Evolutionary conservation across 2,797 vertebrate species (phyloP), one percentile per base, ranked within the genome.

Genomic region (Anolis apletophallus): DNA sequence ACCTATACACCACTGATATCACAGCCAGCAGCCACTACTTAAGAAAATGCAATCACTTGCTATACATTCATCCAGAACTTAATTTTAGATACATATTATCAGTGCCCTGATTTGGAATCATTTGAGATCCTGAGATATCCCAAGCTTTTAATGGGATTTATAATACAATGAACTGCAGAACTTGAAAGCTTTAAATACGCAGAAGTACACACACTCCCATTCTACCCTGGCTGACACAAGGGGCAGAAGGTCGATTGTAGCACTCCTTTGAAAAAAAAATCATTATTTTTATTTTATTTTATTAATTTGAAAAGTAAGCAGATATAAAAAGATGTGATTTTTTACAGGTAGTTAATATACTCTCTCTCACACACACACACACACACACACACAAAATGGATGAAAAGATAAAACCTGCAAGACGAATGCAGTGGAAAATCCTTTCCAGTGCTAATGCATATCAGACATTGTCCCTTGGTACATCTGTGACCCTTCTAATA

Each of bases 401-500:
- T 89, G 57, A 76, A 90, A 88, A 73, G 54, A 67, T 84, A 81
- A 91, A 74, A 88, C 40, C 32, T 78, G 34, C 68, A 61, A 89
- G 71, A 89, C 12, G 88, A 85, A 86, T 40, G 29, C 81, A 82
- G 40, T 88, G 88, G 80, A 79, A 93, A 91, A 84, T 55, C 13
- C 52, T 91, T 90, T 87, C 87, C 87, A 69, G 87, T 88, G 87
- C 72, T 89, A 77, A 21, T 72, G 12, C 81, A 71, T 5, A 59
- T 87, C 71, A 94, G 90, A 55, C 87, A 88, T 72, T 12, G 78
- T 50, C 89, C 89, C 80, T 87, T 61, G 88, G 14, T 87, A 93
- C 8, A 61, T 77, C 87, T 91, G 79, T 23, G 54, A 93, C 86
- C 85, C 84, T 52, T 90, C 83, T 93, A 91, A 77, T 93, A 90